Evolutionary conservation across 2,113 vertebrate species (phyloP).

Genomic region (Anhinga rufa): DNA sequence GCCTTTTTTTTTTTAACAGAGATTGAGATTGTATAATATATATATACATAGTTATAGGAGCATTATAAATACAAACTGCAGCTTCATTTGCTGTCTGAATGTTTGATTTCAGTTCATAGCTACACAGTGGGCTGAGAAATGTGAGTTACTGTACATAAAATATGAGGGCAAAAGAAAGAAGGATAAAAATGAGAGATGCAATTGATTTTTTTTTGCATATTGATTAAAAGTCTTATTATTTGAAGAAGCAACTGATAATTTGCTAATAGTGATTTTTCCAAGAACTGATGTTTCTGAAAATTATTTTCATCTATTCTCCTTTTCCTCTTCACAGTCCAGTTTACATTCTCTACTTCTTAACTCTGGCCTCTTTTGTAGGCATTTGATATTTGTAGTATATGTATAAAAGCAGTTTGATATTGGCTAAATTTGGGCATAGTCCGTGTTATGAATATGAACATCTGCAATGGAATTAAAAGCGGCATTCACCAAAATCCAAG

Average conservation of each 20-base stretch:
- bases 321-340: background rate
- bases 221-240: constrained; percentile 20
- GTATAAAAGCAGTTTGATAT: constrained; percentile 33
- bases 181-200: constrained; percentile 39
- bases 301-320: background rate
- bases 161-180: constrained; percentile 23
- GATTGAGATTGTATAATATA: constrained; percentile 45
- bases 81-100: constrained; percentile 44
- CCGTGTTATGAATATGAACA: constrained; percentile 51
- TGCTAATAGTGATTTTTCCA: constrained; percentile 44
- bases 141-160: constrained; percentile 48
- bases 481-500: constrained; percentile 57
- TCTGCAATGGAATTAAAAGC: constrained; percentile 61
- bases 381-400: background rate
- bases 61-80: constrained; percentile 38
- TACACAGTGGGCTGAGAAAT: constrained; percentile 9
- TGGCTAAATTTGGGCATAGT: constrained; percentile 53
- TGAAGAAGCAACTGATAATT: constrained; percentile 40
- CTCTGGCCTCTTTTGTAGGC: background rate
- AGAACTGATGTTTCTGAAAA: background rate
- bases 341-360: background rate
- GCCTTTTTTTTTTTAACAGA: constrained; percentile 35
- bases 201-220: constrained; percentile 48
- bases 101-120: constrained; percentile 50
- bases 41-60: constrained; percentile 46